Base-by-base conservation (phyloP, 1,140 invertebrate species). In the Dolichoris vasculosae region DNA sequence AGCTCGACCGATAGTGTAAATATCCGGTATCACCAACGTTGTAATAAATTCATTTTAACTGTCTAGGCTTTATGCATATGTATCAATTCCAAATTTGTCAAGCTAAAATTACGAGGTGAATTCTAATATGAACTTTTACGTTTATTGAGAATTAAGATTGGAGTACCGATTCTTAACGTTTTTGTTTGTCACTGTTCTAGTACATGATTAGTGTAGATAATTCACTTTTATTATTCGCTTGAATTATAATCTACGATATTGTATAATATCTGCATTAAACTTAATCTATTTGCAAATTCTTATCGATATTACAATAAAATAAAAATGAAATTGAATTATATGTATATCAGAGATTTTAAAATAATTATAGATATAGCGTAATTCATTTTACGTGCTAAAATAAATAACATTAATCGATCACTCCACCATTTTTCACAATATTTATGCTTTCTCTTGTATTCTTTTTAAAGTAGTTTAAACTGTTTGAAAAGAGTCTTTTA, bases 31-130 rank as follows among this genome's bases (percentile, higher is more conserved):
- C 63, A 26, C 7, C 38, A 8, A 6, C n/a, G 23, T 46, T 67
- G 59, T 43, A 67, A 80, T 80, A 80, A 63, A 80, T 80, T 80
- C 30, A 46, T 80, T 80, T n/a, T 20, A 35, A 64, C 30, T 64
- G 40, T 67, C 59, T 38, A 8, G 59, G 0, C 23, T 30, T 4
- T 79, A 15, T 20, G 32, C 51, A 20, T 8, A 15, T 30, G 3
- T 80, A 80, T 80, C 59, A 67, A 43, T 80, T 64, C 8, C 0
- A n/a, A 80, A 80, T 67, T 46, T 46, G 78, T 67, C 78, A 46
- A 67, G 26, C 78, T 67, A n/a, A 80, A 80, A 67, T 80, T 80
- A 67, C 35, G 40, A 46, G 59, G 15, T 2, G 9, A 20, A 51
- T 76, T 76, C 15, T 76, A 26, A 7, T 35, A 13, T 51, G 15